Percentiles rank a stretch among this genome's conserved stretches.
phyloP scores from a whole-genome alignment of 2,888 invertebrate genomes.

The Volucella inflata region DNA sequence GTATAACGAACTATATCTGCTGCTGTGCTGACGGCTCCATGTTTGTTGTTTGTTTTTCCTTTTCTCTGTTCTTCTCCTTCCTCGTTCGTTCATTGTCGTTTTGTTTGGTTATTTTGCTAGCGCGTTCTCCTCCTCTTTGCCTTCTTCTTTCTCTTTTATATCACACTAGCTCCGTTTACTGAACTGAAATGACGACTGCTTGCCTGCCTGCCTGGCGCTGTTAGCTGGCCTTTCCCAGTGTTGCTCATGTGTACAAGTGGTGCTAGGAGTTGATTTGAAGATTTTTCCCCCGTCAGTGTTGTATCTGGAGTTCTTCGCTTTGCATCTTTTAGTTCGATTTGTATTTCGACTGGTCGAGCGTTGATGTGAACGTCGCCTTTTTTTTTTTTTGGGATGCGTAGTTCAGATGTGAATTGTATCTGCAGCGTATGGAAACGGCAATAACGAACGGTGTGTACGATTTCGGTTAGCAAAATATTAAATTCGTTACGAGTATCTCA shows the following conservation, averaged over 20 bases:
- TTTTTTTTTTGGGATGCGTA: constrained; percentile 9
- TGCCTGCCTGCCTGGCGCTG: constrained; percentile 16
- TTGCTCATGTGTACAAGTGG: constrained; percentile 64
- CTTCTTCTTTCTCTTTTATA: constrained; percentile 9
- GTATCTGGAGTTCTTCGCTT: constrained; percentile 69
- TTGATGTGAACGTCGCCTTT: too few species aligned
- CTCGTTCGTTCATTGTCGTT: constrained; percentile 56
- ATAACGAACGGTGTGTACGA: background rate
- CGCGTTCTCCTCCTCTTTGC: constrained; percentile 13
- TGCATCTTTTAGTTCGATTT: constrained; percentile 55
- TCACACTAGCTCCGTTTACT: too few species aligned
- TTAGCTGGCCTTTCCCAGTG: constrained; percentile 56
- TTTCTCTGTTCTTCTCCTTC: constrained; percentile 47
- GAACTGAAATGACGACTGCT: background rate
- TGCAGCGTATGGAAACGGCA: background rate
- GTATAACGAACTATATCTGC: too few species aligned
- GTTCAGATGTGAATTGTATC: constrained; percentile 39
- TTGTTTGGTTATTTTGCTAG: constrained; percentile 53
- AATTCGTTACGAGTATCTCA: constrained; percentile 24
- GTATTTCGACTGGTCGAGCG: background rate
- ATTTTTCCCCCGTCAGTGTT: constrained; percentile 72
- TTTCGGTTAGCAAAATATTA: background rate
- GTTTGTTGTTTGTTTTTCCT: constrained; percentile 38
- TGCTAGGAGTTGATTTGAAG: constrained; percentile 62
- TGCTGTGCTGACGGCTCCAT: too few species aligned